A percentile compares a stretch with the other conserved stretches of the same genome.
These are phyloP conservation scores for Argyrosomus regius DNA, from an alignment of 2,797 vertebrate species.

Conservation along the genomic window DNA sequence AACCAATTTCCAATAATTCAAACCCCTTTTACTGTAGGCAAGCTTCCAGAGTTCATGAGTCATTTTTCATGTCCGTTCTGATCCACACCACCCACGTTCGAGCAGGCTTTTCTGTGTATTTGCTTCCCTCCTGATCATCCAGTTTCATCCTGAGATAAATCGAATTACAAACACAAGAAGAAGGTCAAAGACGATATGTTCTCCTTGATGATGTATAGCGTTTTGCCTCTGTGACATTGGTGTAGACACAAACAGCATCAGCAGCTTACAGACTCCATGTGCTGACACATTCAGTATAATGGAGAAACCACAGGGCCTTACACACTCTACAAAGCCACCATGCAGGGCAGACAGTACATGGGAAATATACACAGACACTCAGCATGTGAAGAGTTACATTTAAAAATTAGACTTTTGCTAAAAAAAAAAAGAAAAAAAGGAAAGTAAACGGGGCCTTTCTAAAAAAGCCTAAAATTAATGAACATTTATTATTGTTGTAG, in stretches of 20 bases:
- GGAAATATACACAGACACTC: neutral
- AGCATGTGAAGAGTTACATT: neutral
- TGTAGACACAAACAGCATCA: constrained; percentile 23
- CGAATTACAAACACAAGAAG: neutral
- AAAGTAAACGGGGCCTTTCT: too few relatives aligned
- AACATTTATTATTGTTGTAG: constrained; percentile 39
- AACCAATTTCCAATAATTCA: neutral
- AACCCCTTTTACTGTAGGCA: neutral
- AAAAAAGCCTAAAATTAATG: neutral
- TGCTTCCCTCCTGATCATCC: constrained; percentile 14
- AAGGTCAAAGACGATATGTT: neutral
- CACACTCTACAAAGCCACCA: constrained; percentile 4
- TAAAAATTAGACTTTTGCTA: neutral
- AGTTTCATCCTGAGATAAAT: constrained; percentile 28
- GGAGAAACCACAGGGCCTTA: neutral
- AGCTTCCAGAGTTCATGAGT: constrained; percentile 30
- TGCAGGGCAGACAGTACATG: neutral
- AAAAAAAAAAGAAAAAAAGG: too few relatives aligned
- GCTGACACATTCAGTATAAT: constrained; percentile 34
- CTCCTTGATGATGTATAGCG: constrained; percentile 6
- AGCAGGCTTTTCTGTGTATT: constrained; percentile 23
- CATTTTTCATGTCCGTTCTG: constrained; percentile 33
- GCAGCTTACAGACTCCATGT: constrained; percentile 23
- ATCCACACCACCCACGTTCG: constrained; percentile 24
- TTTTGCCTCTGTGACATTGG: constrained; percentile 10